phyloP scores from a whole-genome alignment of 1,140 invertebrate genomes.

The Hycleus cichorii region DNA sequence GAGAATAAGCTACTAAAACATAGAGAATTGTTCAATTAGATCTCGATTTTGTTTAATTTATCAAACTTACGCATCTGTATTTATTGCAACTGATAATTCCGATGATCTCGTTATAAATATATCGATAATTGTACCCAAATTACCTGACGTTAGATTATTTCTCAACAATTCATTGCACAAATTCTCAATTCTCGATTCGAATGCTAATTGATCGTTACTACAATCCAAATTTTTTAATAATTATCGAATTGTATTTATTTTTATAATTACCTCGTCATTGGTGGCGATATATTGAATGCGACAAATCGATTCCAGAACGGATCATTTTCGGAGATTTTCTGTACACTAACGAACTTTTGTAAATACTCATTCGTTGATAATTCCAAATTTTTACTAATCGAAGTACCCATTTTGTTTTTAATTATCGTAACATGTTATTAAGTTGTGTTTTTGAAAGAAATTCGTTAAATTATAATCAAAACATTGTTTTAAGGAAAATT shows the following conservation, averaged over 20 bases:
- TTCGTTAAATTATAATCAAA: no score
- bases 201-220: slow-evolving; percentile 69
- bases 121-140: slow-evolving; percentile 77
- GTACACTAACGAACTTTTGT: slow-evolving; percentile 65
- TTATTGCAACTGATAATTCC: slow-evolving; percentile 72
- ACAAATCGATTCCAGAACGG: slow-evolving; percentile 91
- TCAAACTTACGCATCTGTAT: slow-evolving; percentile 73
- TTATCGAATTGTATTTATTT: slow-evolving; percentile 2
- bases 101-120: slow-evolving; percentile 72
- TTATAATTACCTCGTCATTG: slow-evolving; percentile 57
- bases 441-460: no score
- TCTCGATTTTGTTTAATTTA: slow-evolving; percentile 10
- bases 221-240: slow-evolving; percentile 17
- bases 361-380: slow-evolving; percentile 77
- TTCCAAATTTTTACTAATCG: slow-evolving; percentile 74
- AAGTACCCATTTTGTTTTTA: slow-evolving; percentile 65
- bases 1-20: slow-evolving; percentile 76
- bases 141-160: slow-evolving; percentile 80
- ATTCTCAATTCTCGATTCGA: slow-evolving; percentile 70
- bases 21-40: slow-evolving; percentile 13
- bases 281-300: slow-evolving; percentile 80
- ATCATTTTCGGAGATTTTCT: slow-evolving; percentile 78
- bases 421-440: no score
- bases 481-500: no score
- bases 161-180: slow-evolving; percentile 63